Evolutionary conservation across 2,113 vertebrate species (phyloP).

Genomic region (Eublepharis macularius): DNA sequence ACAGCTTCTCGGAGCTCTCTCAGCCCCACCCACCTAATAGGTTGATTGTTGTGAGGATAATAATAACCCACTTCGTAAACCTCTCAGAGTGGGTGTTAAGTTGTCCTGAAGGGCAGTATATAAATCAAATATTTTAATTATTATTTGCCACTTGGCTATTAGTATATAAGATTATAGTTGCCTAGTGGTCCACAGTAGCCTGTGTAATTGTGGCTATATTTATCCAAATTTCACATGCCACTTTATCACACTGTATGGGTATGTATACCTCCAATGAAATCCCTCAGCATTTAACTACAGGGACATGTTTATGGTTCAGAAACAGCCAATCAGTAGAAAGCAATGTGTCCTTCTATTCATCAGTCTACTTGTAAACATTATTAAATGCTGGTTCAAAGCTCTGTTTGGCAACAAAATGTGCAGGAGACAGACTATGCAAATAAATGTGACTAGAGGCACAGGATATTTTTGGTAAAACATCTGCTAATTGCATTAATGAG

Average conservation of each 20-base stretch:
- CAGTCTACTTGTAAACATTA: neutral
- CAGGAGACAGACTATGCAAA: conserved; percentile 50
- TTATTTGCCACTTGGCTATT: no score
- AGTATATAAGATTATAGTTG: no score
- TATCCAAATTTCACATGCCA: neutral
- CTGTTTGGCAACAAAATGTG: conserved; percentile 19
- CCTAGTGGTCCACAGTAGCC: neutral
- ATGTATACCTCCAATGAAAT: neutral
- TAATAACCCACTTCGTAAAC: no score
- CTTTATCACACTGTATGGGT: neutral
- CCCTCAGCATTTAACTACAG: neutral
- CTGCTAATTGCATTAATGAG: conserved; percentile 49
- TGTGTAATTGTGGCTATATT: neutral
- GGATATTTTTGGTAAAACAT: conserved; percentile 58
- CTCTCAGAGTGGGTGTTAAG: no score
- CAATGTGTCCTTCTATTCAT: neutral
- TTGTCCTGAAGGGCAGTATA: no score
- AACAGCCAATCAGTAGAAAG: neutral
- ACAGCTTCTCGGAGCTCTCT: no score
- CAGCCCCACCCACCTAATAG: no score
- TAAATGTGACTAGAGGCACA: conserved; percentile 48
- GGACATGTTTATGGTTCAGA: neutral
- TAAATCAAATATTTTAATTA: no score
- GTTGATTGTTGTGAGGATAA: no score
- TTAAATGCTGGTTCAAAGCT: conserved; percentile 20